Evolutionary conservation across 2,113 vertebrate genomes (phyloP).

Genomic region (Ahaetulla prasina): DNA sequence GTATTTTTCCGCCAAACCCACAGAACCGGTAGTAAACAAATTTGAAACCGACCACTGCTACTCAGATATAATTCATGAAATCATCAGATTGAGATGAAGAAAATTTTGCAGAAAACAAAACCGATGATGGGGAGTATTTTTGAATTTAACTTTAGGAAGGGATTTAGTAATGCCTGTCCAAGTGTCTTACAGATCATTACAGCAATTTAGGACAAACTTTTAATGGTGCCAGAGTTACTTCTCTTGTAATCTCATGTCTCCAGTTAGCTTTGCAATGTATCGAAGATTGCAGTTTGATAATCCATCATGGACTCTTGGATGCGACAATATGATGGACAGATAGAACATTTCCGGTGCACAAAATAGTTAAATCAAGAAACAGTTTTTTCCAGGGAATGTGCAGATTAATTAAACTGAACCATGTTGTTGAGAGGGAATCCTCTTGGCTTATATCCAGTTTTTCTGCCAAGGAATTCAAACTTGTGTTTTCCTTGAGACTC

Average conservation of each 20-base stretch:
- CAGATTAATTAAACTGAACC: neutral
- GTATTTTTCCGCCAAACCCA: too few relatives aligned
- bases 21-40: too few relatives aligned
- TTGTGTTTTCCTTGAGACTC: neutral
- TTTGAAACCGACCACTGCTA: too few relatives aligned
- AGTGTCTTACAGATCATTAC: neutral
- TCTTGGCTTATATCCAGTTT: neutral
- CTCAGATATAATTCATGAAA: neutral
- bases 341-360: neutral
- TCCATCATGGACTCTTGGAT: neutral
- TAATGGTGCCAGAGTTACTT: neutral
- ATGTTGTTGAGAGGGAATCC: neutral
- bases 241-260: neutral
- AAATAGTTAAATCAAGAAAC: neutral
- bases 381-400: neutral
- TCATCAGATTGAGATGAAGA: neutral
- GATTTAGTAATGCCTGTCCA: neutral
- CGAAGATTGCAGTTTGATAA: neutral
- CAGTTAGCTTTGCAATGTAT: neutral
- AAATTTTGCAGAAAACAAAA: neutral
- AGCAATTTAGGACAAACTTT: slow-evolving; percentile 27
- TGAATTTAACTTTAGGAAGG: neutral
- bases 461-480: neutral
- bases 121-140: neutral
- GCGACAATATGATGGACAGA: neutral